Percentiles rank a stretch among this genome's conserved stretches.
Evolutionary conservation across 2,797 vertebrate genomes (phyloP).

Genomic region (Hapalemur alaotrensis): DNA sequence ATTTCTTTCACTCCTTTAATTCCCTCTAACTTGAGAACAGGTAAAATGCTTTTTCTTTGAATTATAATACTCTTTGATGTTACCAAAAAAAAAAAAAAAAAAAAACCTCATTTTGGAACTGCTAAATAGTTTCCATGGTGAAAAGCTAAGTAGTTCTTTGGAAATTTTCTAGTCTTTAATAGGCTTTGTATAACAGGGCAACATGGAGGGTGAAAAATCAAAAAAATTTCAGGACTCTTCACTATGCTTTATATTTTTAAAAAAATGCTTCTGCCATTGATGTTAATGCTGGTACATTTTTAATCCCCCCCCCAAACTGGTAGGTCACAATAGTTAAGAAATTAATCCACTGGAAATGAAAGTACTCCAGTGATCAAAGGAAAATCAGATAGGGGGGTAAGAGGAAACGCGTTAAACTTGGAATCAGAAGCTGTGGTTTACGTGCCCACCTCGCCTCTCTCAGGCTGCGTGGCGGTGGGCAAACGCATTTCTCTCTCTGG

Average conservation of each 20-base stretch:
- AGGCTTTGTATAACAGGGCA: neutral
- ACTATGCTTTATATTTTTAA: neutral
- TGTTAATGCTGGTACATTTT: neutral
- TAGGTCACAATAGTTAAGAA: neutral
- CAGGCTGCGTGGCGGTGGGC: neutral
- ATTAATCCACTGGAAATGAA: slow-evolving; percentile 7
- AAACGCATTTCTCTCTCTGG: neutral
- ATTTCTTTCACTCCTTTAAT: neutral
- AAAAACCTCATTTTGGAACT: neutral
- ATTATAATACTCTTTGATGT: slow-evolving; percentile 37
- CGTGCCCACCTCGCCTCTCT: neutral
- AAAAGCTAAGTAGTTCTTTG: slow-evolving; percentile 23
- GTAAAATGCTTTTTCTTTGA: slow-evolving; percentile 22
- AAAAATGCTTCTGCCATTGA: neutral
- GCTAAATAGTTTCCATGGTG: slow-evolving; percentile 24
- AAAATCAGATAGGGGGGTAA: neutral
- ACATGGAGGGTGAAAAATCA: neutral
- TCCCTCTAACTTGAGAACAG: neutral
- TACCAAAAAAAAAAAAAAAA: neutral
- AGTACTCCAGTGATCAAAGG: neutral
- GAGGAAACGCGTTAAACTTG: neutral
- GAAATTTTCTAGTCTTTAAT: neutral
- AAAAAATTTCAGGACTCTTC: neutral
- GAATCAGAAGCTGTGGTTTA: neutral
- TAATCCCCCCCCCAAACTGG: neutral